Conservation (phyloP, 2,113 vertebrate genomes). For the Conger conger region DNA sequence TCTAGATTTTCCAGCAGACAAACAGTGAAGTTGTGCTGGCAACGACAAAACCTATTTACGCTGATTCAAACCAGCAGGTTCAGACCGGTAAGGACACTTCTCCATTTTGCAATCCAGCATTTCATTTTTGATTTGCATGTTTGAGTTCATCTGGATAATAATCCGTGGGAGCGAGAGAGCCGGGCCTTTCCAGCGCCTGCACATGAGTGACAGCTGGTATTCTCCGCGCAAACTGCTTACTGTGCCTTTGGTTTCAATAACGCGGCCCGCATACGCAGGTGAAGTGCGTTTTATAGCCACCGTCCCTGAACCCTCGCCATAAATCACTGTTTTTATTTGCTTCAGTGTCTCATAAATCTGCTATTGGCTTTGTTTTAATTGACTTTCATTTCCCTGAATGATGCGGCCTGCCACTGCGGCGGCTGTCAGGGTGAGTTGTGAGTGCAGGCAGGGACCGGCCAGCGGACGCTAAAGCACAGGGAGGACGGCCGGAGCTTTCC, state of each 20-base stretch:
- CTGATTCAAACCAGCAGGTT: constrained; percentile 52
- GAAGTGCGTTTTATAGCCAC: not conserved
- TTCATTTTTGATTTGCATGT: not conserved
- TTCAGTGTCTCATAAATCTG: not conserved
- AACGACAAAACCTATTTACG: constrained; percentile 60
- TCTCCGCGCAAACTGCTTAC: not conserved
- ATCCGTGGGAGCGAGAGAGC: constrained; percentile 24
- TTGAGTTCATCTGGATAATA: constrained; percentile 57
- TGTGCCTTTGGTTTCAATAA: not conserved
- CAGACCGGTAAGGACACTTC: constrained; percentile 48
- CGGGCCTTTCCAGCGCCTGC: not conserved
- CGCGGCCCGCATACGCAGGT: not conserved
- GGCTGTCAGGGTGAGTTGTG: not conserved
- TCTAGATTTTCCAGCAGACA: constrained; percentile 66
- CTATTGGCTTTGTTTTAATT: constrained; percentile 18
- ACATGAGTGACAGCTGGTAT: not conserved
- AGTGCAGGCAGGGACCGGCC: not conserved
- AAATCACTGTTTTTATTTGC: not conserved
- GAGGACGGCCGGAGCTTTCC: not conserved
- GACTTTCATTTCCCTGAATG: constrained; percentile 8
- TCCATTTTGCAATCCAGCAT: not conserved
- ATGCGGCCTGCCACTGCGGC: not conserved
- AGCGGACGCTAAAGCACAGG: not conserved
- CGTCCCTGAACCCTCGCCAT: not conserved
- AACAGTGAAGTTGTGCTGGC: constrained; percentile 64